Base-by-base conservation (phyloP, 1,140 invertebrate species). In the Drosophila willistoni region DNA sequence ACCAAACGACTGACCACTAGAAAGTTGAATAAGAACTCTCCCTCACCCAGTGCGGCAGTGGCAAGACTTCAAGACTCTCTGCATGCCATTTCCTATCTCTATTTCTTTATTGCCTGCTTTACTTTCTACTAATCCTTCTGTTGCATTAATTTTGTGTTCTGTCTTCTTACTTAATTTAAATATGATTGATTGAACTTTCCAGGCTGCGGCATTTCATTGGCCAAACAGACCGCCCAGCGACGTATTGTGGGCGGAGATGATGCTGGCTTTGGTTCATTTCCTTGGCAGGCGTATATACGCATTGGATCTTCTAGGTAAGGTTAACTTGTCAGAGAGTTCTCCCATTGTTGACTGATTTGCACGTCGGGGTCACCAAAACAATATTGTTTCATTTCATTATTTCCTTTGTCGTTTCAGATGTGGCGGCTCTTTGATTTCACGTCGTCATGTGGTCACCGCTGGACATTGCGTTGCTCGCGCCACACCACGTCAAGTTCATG, bases 401-500 rank as follows among this genome's bases (percentile, higher is more conserved):
- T 33, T 3, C 6, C 10, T 51, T 7, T 54, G 7, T 3, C 62
- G 29, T 64, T 95, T 93, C 93, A 96, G 97, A 92, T 99, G 98
- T 92, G 98, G 98, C 7, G 98, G 98, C 34, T 98, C 98, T 1
- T 94, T 99, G 69, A 96, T 99, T 73, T 98, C 97, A 79, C 94
- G 97, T 56, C 95, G 96, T 68, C 98, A 99, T 93, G 97, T 99
- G 1, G 97, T 99, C 29, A 99, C 97, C 33, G 98, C 98, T 12
- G 98, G 98, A 3, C 98, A 99, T 92, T 99, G 98, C 92, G 98
- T 99, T 42, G 97, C 97, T 29, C 95, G 97, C 77, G 97, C 97
- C 14, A 95, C 96, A 61, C 96, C 97, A 2, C 94, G 96, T 67
- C 97, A 98, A 93, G 97, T 98, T 1, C 96, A 97, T 73, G 97